These are phyloP conservation scores for Garrulus glandarius DNA, from an alignment of 2,797 vertebrate species.

Conservation along the genomic window DNA sequence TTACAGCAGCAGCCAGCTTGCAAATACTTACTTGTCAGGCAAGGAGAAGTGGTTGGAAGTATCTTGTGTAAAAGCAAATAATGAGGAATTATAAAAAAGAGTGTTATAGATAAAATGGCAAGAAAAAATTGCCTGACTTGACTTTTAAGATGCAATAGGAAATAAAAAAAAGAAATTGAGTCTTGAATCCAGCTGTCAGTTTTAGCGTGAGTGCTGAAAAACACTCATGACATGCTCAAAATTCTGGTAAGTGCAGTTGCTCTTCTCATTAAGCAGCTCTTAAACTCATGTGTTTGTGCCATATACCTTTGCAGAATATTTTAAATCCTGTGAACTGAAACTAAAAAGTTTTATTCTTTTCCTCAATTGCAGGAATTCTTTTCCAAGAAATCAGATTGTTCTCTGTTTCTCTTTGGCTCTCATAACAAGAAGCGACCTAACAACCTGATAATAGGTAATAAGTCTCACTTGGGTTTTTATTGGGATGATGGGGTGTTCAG, in stretches of 20 bases:
- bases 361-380: slow-evolving; percentile 88
- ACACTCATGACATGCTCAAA: neutral
- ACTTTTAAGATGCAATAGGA: neutral
- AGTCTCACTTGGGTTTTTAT: neutral
- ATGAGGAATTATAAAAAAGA: neutral
- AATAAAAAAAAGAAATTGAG: neutral
- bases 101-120: neutral
- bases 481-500: neutral
- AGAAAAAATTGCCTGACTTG: neutral
- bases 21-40: neutral
- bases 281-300: neutral
- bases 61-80: neutral
- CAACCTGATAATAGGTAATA: slow-evolving; percentile 91
- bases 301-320: neutral
- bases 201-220: neutral
- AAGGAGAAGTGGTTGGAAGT: neutral
- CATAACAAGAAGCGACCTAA: slow-evolving; percentile 98
- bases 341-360: neutral
- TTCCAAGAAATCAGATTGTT: slow-evolving; percentile 94
- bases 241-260: neutral
- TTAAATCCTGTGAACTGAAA: neutral
- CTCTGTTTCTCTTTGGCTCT: slow-evolving; percentile 94
- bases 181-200: neutral
- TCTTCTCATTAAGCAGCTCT: neutral
- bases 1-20: neutral